Percentiles rank a stretch among this genome's conserved stretches.
These are phyloP conservation scores for Pionites leucogaster DNA, from an alignment of 2,113 vertebrate genomes.

Conservation along the genomic window DNA sequence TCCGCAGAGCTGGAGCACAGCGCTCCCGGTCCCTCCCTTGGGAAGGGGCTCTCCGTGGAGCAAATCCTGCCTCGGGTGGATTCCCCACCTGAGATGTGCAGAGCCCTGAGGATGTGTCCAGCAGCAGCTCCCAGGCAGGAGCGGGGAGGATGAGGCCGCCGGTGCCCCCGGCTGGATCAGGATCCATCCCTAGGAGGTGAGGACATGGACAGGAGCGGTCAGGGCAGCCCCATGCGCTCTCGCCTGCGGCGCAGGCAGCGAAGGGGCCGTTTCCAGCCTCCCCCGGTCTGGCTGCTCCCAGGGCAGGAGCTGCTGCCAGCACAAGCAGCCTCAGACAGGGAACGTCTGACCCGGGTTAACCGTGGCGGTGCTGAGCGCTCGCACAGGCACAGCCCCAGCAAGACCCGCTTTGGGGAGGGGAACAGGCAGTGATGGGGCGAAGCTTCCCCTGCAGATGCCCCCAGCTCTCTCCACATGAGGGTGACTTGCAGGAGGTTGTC, in stretches of 20 bases:
- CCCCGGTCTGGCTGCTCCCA: background rate
- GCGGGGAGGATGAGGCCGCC: fast-evolving
- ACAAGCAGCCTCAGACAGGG: background rate
- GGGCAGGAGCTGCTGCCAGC: background rate
- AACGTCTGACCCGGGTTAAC: background rate
- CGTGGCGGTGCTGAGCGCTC: background rate
- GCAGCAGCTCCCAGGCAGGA: background rate
- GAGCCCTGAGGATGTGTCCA: background rate
- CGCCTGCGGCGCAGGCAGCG: background rate
- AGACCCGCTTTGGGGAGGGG: background rate
- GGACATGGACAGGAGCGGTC: background rate
- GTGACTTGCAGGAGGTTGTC: background rate
- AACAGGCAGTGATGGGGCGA: background rate
- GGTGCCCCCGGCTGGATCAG: background rate
- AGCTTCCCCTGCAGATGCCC: fast-evolving
- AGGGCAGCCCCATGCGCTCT: fast-evolving
- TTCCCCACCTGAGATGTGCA: fast-evolving
- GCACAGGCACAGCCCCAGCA: fast-evolving
- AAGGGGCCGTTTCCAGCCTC: background rate
- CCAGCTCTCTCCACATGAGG: background rate
- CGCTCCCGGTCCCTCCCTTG: background rate
- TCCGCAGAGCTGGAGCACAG: background rate
- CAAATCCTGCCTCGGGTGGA: background rate
- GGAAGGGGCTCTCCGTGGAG: background rate
- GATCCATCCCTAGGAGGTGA: background rate